Evolutionary conservation across 2,797 vertebrate species (phyloP), one percentile per base, ranked within the genome.

Genomic region (Fistularia tabacaria): DNA sequence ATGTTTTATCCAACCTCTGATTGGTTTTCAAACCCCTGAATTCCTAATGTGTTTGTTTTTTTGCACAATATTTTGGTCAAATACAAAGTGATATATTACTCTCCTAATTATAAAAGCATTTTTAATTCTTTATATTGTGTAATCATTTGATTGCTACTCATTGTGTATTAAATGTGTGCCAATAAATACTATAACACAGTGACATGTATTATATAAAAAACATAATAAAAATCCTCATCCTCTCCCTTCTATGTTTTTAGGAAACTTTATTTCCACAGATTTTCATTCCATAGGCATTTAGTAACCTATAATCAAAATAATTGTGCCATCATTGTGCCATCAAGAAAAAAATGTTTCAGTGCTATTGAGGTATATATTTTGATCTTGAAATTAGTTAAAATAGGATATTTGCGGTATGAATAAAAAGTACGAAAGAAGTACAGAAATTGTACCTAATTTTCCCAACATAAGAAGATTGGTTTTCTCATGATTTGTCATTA

Each of bases 221-320:
- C 45, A 61, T 12, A 80, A 76, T 73, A 83, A 85, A 77, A 36
- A 25, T 15, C 46, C 51, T 71, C 47, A 58, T 25, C 64, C n/a
- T 5, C 7, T 51, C 11, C 42, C 11, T 36, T 5, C 9, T 1
- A 53, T 12, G 40, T 12, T 3, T 61, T 13, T 36, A 13, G 14
- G 51, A 51, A 0, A 37, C 46, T 51, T 69, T 15, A 50, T 69
- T 66, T 66, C n/a, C 10, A 41, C 12, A 46, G 3, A 11, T 46
- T 25, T 58, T 5, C 14, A n/a, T 45, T 6, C 1, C 7, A 45
- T 44, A 44, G 43, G 25, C 2, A 25, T 5, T 25, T 25, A 25
- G 25, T 25, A 25, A 25, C n/a, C n/a, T n/a, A n/a, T n/a, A n/a
- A n/a, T n/a, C n/a, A n/a, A n/a, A n/a, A n/a, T n/a, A n/a, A n/a